These are phyloP conservation scores for Solen grandis DNA, from an alignment of 1,140 invertebrate species.

Conservation along the genomic window DNA sequence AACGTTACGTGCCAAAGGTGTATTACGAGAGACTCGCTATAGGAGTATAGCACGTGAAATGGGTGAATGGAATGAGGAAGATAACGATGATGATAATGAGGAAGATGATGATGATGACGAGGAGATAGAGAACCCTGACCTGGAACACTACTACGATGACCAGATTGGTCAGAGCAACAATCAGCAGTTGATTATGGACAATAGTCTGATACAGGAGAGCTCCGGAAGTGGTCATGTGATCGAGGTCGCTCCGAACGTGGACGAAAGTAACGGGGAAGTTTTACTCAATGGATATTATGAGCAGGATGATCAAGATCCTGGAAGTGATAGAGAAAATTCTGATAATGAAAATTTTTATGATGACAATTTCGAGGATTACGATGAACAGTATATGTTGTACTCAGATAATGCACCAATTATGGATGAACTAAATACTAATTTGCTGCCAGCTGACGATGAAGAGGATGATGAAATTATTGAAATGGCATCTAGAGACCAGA, in stretches of 20 bases:
- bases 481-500: slow-evolving; percentile 51
- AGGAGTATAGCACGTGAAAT: slow-evolving; percentile 74
- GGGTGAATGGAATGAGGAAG: slow-evolving; percentile 71
- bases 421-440: slow-evolving; percentile 71
- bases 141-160: slow-evolving; percentile 76
- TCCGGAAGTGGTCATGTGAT: slow-evolving; percentile 13
- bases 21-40: slow-evolving; percentile 77
- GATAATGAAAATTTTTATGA: slow-evolving; percentile 78
- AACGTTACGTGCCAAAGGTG: slow-evolving; percentile 77
- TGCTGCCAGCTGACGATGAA: slow-evolving; percentile 62
- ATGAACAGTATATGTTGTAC: slow-evolving; percentile 75
- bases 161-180: slow-evolving; percentile 54
- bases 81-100: slow-evolving; percentile 62
- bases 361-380: slow-evolving; percentile 77
- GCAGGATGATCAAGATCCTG: slow-evolving; percentile 57
- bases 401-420: slow-evolving; percentile 67
- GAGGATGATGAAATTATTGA: slow-evolving; percentile 71
- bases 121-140: slow-evolving; percentile 71
- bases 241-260: slow-evolving; percentile 19
- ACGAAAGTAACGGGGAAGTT: slow-evolving; percentile 54
- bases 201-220: slow-evolving; percentile 54
- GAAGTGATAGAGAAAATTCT: slow-evolving; percentile 68
- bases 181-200: slow-evolving; percentile 58
- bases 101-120: slow-evolving; percentile 67
- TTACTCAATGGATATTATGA: slow-evolving; percentile 70